These are phyloP conservation scores for Lerista edwardsae DNA, from an alignment of 2,797 vertebrate species.

Conservation along the genomic window DNA sequence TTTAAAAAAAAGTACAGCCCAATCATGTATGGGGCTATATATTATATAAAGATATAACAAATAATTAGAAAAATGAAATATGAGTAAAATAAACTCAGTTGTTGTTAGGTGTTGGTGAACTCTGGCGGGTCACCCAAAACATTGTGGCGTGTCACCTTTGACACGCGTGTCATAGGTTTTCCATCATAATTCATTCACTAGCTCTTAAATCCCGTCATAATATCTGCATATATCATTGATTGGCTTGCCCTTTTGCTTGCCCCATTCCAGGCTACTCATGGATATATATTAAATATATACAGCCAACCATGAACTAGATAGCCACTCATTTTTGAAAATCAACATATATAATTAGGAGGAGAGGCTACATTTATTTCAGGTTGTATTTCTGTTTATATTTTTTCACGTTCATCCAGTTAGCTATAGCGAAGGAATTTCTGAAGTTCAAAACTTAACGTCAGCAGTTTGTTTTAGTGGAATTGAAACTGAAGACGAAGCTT, in stretches of 20 bases:
- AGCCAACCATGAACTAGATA: neutral
- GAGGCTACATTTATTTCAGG: neutral
- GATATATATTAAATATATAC: neutral
- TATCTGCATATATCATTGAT: neutral
- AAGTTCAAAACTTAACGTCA: neutral
- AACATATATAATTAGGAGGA: neutral
- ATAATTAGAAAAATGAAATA: too few relatives aligned
- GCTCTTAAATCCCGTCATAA: neutral
- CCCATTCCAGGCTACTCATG: neutral
- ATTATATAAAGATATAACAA: too few relatives aligned
- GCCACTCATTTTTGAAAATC: neutral
- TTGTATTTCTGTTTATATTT: neutral
- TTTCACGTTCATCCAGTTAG: neutral
- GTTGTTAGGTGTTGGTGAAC: too few relatives aligned
- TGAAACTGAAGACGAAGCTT: slow-evolving; percentile 21
- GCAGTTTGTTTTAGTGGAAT: slow-evolving; percentile 8
- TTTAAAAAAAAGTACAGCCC: too few relatives aligned
- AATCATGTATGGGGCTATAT: too few relatives aligned
- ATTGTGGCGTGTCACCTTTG: too few relatives aligned
- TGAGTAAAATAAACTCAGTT: too few relatives aligned
- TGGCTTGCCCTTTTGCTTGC: neutral
- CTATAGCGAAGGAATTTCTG: neutral
- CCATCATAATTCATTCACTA: neutral
- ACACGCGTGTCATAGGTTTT: too few relatives aligned
- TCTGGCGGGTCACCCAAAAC: too few relatives aligned